Evolutionary conservation across 2,797 vertebrate genomes (phyloP), one percentile per base, ranked within the genome.

Genomic region (Pipistrellus nathusii): DNA sequence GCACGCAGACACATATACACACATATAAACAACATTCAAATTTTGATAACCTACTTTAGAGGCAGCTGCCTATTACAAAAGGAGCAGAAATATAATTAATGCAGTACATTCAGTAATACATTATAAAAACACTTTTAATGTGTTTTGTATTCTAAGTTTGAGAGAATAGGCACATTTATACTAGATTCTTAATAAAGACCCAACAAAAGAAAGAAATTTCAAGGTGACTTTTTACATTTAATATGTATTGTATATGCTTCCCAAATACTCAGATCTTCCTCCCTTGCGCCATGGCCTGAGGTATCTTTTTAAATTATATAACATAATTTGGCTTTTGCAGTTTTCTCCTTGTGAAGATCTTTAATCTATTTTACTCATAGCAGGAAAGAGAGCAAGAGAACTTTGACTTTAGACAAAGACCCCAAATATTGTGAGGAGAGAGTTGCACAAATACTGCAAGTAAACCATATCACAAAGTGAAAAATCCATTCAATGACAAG

Each of bases 341-440:
- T 53, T 76, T 38, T 95, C 14, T 81, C 72, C 64, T 71, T 53
- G 25, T 51, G 21, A 20, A 88, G 17, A 38, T 57, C 2, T 3
- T 89, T 30, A 11, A 30, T 77, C 25, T 85, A 25, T 93, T 80
- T 90, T 89, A 66, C 77, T 93, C 27, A 76, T 17, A 71, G 38
- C 6, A 62, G 13, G 2, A 53, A 44, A n/a, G 59, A 91, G 23
- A 85, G 71, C 41, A 84, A 81, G 25, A 8, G 83, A 55, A 2
- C 27, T 75, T 48, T 69, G 17, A 30, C 55, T 71, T 13, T 23
- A 81, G 35, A 64, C 4, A 69, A 48, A 73, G 18, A 83, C 81
- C 35, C 64, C 41, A 75, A 82, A 75, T 72, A 46, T 8, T 15
- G 6, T 46, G 25, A 83, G 17, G 0, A 44, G 11, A 25, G 82